Base-by-base conservation (phyloP, 2,797 vertebrate species). In the Malurus splendens region DNA sequence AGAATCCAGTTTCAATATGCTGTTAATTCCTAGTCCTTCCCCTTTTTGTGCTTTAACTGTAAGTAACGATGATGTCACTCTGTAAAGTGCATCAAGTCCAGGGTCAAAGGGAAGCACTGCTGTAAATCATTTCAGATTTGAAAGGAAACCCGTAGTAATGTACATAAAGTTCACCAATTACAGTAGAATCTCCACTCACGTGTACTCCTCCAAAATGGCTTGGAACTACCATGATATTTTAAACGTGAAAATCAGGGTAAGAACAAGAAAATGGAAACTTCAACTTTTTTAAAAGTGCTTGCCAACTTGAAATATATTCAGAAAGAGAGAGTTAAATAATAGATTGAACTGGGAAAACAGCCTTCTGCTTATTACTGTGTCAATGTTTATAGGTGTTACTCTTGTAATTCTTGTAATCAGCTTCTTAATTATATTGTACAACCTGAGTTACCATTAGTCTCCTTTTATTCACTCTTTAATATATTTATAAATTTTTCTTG, bases 161-260 rank as follows among this genome's bases (percentile, higher is more conserved):
- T 28, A 88, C 86, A 25, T 1, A 1, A 73, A 86, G 11, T 54
- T 87, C 52, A 79, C 19, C 18, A 80, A 3, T n/a, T 36, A 50
- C 7, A 71, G 19, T 15, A 51, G 33, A 86, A 86, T 30, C 56
- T 68, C 28, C 12, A 10, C 20, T 45, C 38, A 15, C 5, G 36
- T 0, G 0, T 32, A 25, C 14, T 52, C 5, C 7, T 36, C 10
- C 7, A 16, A 73, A 89, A 66, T 11, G 6, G 9, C 12, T 44
- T 80, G 38, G 45, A 92, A 91, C 55, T 85, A 41, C 42, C 9
- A 50, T 25, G 14, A 15, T 45, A 57, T 52, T 51, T 88, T 86
- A 72, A 91, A 81, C 30, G 14, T 77, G 72, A 85, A 89, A 86
- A 82, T 64, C 17, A 42, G 19, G 4, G 19, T 57, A 82, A 56